Evolutionary conservation across 2,797 vertebrate genomes (phyloP).

Genomic region (Serranus cabrilla): DNA sequence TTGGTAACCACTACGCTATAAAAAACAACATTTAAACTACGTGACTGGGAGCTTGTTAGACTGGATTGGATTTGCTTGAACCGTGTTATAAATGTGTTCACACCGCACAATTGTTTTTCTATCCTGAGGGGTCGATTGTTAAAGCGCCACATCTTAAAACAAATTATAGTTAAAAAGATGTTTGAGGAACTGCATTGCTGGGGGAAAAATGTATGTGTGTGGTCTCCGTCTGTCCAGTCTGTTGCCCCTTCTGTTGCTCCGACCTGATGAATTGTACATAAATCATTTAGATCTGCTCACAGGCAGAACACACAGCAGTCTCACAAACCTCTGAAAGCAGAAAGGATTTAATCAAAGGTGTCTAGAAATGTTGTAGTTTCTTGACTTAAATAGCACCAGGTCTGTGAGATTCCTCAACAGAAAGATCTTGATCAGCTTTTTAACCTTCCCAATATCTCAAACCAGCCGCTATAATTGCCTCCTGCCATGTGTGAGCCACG

Average conservation of each 20-base stretch:
- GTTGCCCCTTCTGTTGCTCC: neutral
- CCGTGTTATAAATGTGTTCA: neutral
- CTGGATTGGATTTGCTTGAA: neutral
- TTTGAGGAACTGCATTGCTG: neutral
- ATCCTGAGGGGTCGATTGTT: slow-evolving; percentile 28
- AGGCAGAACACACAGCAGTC: neutral
- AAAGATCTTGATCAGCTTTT: slow-evolving; percentile 10
- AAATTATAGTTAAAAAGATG: slow-evolving; percentile 21
- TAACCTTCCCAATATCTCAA: neutral
- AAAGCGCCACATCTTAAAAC: slow-evolving; percentile 16
- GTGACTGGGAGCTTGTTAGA: neutral
- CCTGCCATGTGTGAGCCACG: slow-evolving; percentile 10
- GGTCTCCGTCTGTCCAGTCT: slow-evolving; percentile 32
- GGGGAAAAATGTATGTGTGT: slow-evolving; percentile 56
- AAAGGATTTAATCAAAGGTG: neutral
- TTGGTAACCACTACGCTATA: neutral
- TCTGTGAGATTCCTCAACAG: slow-evolving; percentile 2
- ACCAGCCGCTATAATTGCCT: slow-evolving; percentile 8
- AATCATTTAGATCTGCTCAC: slow-evolving; percentile 13
- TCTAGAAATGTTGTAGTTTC: neutral
- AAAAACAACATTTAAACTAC: slow-evolving; percentile 2
- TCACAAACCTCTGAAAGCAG: neutral
- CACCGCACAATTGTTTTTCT: slow-evolving; percentile 31
- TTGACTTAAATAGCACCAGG: neutral
- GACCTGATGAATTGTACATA: neutral